phyloP scores from a whole-genome alignment of 2,888 invertebrate genomes.

The Agrenia bidenticulata region DNA sequence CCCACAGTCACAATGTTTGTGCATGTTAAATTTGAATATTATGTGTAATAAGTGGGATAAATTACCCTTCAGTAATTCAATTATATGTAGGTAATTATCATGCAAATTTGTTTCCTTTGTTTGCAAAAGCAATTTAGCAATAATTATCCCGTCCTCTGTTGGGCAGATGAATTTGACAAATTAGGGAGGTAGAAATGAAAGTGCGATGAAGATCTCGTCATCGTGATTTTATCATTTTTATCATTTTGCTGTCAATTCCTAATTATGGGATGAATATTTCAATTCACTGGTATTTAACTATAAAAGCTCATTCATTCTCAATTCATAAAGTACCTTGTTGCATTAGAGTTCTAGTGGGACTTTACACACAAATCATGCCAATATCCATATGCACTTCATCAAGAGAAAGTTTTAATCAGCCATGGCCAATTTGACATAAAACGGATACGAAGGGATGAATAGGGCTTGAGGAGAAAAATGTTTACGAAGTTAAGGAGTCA shows the following conservation, averaged over 20 bases:
- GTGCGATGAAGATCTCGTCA: slow-evolving; percentile 6
- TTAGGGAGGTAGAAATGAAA: slow-evolving; percentile 12
- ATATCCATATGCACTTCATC: no score
- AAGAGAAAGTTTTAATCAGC: no score
- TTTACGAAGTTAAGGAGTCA: no score
- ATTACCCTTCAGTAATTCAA: slow-evolving; percentile 12
- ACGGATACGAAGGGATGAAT: no score
- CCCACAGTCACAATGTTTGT: background rate
- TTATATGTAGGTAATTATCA: slow-evolving; percentile 13
- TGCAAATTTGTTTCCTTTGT: slow-evolving; percentile 12
- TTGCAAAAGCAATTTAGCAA: slow-evolving; percentile 13
- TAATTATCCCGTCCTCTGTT: background rate
- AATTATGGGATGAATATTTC: no score
- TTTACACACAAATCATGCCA: no score
- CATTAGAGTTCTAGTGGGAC: no score
- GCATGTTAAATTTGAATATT: background rate
- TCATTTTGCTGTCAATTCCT: background rate
- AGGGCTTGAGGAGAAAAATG: no score
- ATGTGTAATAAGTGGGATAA: slow-evolving; percentile 7
- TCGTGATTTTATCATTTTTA: slow-evolving; percentile 9
- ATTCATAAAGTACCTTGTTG: no score
- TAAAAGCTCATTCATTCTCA: no score
- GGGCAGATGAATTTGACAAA: background rate
- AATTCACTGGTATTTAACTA: no score
- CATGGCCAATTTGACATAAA: no score